Evolutionary conservation across 2,888 invertebrate species (phyloP).

Genomic region (Calliphora vomitoria): DNA sequence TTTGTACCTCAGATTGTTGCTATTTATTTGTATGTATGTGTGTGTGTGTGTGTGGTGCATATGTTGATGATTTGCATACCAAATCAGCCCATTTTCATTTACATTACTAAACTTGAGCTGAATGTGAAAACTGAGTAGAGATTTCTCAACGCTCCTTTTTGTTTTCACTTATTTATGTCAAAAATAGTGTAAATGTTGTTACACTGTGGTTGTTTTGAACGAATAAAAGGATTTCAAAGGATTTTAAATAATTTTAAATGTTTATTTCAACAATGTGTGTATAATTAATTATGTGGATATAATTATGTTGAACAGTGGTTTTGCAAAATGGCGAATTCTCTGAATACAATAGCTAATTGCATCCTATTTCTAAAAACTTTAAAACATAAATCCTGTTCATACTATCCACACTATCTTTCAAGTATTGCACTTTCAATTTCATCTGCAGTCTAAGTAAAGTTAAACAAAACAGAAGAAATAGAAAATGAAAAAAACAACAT

Average conservation of each 20-base stretch:
- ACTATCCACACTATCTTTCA: not conserved
- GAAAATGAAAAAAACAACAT: conserved; percentile 1
- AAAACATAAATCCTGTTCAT: not conserved
- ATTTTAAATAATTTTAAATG: no score
- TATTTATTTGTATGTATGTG: not conserved
- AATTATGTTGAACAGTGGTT: no score
- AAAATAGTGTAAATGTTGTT: conserved; percentile 4
- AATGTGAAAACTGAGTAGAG: conserved; percentile 44
- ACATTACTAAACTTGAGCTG: conserved; percentile 66
- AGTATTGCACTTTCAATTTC: conserved; percentile 30
- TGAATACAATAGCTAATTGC: no score
- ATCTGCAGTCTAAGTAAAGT: conserved; percentile 19
- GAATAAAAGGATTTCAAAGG: not conserved
- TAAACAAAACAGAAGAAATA: not conserved
- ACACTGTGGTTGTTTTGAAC: not conserved
- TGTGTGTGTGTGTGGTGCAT: conserved; percentile 18
- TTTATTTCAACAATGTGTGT: no score
- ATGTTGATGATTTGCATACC: conserved; percentile 71
- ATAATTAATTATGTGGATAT: no score
- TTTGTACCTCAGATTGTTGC: not conserved
- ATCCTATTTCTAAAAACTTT: no score
- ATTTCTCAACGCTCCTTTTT: conserved; percentile 4
- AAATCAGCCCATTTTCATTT: conserved; percentile 60
- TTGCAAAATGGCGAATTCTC: no score
- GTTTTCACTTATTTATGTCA: conserved; percentile 23